Conservation (phyloP, 2,888 invertebrate genomes). For the Chrysolina oricalcia region DNA sequence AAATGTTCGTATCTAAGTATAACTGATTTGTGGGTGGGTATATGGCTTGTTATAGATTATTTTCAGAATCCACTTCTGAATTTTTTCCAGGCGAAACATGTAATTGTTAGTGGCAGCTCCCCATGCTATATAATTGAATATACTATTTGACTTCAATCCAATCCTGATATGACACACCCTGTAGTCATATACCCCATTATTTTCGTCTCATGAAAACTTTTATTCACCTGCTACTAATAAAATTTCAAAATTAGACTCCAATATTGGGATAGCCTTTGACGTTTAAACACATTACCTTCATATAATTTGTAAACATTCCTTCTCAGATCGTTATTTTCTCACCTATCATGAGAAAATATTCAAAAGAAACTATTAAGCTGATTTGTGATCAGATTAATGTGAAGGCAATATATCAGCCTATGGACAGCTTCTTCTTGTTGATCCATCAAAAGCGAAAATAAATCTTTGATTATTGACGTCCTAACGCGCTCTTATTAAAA, state of each 20-base stretch:
- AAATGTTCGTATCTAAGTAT: too few relatives aligned
- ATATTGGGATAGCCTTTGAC: slow-evolving; percentile 1
- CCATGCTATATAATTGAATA: too few relatives aligned
- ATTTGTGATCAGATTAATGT: slow-evolving; percentile 34
- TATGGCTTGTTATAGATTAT: too few relatives aligned
- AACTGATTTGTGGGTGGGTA: too few relatives aligned
- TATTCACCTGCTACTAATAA: too few relatives aligned
- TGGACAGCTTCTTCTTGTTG: slow-evolving; percentile 41
- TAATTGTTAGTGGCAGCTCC: too few relatives aligned
- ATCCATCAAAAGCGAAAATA: slow-evolving; percentile 39
- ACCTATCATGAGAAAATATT: slow-evolving; percentile 36
- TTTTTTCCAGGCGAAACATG: too few relatives aligned
- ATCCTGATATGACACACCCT: too few relatives aligned
- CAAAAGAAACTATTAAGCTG: slow-evolving; percentile 35
- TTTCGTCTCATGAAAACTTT: neutral
- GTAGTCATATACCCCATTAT: too few relatives aligned
- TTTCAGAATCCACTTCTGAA: too few relatives aligned
- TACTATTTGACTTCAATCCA: too few relatives aligned
- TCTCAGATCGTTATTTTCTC: slow-evolving; percentile 33
- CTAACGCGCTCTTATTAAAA: slow-evolving; percentile 33
- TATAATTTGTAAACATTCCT: slow-evolving; percentile 18
- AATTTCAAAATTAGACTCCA: neutral
- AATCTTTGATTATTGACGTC: slow-evolving; percentile 36
- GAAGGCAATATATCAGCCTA: slow-evolving; percentile 37
- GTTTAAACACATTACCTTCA: neutral